Evolutionary conservation across 1,140 invertebrate species (phyloP), one percentile per base, ranked within the genome.

Genomic region (Linepithema humile): DNA sequence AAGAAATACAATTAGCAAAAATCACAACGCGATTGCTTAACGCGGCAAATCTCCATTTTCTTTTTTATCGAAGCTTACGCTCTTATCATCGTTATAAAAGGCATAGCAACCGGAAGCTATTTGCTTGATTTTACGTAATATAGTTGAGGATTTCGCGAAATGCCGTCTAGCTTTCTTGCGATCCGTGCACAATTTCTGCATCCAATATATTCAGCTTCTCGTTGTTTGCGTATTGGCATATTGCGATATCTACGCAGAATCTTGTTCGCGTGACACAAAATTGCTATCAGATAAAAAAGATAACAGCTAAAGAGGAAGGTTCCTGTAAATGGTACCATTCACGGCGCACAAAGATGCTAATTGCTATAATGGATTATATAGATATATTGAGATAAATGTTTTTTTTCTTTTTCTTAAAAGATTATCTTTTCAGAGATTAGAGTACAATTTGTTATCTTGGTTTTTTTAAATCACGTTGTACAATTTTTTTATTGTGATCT

Each of bases 171-270:
- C 9, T 73, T 73, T 73, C 32, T 7, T 0, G 17, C 35, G 59
- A 73, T 73, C 32, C n/a, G 6, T 50, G 15, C 38, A 73, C 15
- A 32, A 59, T 73, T 73, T 73, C 53, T 23, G 23, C 55, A 40
- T 40, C n/a, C n/a, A 20, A 7, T 12, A 40, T 73, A 53, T 6
- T 53, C 29, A 70, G 15, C 6, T n/a, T 40, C 40, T 55, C 20
- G 7, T 20, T 29, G 10, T 32, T 6, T 9, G 15, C 17, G 3
- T 5, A 48, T 48, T 70, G 43, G 2, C 64, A 15, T 50, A 50
- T n/a, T 26, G 20, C 15, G 6, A 45, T 20, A 70, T n/a, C n/a
- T 17, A 35, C 15, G 15, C 10, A 45, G 15, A 45, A 45, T 9
- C 15, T 15, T 15, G 43, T 45, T 45, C 1, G 12, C 15, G 43